Conservation (phyloP, 2,888 invertebrate genomes). For the Villa cingulata region DNA sequence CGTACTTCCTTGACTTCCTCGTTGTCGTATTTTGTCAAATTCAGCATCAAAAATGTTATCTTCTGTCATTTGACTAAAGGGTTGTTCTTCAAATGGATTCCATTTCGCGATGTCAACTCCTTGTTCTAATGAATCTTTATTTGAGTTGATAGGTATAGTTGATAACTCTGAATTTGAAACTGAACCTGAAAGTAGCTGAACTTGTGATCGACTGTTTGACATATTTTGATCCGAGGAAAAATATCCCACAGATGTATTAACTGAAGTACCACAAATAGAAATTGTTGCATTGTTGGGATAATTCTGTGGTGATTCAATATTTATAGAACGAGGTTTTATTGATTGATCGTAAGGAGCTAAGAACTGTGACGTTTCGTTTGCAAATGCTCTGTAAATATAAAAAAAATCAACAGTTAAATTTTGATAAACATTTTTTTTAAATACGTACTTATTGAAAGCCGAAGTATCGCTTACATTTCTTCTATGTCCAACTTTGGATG, state of each 20-base stretch:
- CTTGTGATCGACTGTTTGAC: constrained; percentile 3
- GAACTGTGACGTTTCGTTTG: constrained; percentile 60
- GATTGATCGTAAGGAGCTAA: constrained; percentile 59
- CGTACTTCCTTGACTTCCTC: constrained; percentile 62
- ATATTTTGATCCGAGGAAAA: constrained; percentile 5
- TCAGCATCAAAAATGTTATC: constrained; percentile 73
- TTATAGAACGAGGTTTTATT: constrained; percentile 39
- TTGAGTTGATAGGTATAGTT: constrained; percentile 18
- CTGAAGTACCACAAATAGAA: not conserved
- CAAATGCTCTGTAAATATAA: constrained; percentile 44
- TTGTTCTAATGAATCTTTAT: constrained; percentile 21
- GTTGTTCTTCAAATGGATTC: constrained; percentile 72
- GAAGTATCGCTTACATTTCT: constrained; percentile 76
- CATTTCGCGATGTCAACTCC: constrained; percentile 51
- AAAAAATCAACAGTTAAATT: too few species aligned
- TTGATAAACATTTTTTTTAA: constrained; percentile 9
- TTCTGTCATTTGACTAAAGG: constrained; percentile 60
- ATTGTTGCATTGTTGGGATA: not conserved
- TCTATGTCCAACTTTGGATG: constrained; percentile 45
- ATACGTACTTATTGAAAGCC: constrained; percentile 60
- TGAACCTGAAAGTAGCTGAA: constrained; percentile 23
- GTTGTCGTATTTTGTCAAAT: constrained; percentile 65
- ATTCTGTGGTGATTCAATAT: constrained; percentile 14
- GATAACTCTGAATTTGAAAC: constrained; percentile 30
- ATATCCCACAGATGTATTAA: constrained; percentile 8